phyloP scores from a whole-genome alignment of 2,113 vertebrate species.

The Myiagra hebetior region DNA sequence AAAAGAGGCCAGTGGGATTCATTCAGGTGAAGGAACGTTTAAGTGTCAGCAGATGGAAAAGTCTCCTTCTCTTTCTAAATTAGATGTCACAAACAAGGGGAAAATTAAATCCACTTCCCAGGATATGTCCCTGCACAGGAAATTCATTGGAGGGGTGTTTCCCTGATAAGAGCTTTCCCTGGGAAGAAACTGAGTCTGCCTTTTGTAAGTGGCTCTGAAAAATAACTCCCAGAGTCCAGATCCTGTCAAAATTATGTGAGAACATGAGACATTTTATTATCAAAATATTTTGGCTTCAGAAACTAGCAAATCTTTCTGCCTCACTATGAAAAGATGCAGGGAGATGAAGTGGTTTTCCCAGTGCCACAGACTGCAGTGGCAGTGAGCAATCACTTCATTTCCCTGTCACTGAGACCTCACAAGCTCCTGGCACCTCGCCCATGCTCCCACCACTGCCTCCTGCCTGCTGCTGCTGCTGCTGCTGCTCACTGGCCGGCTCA shows the following conservation, averaged over 20 bases:
- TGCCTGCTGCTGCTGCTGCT: neutral
- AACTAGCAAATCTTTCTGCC: neutral
- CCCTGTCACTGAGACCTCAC: neutral
- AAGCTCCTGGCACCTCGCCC: neutral
- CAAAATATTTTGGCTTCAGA: slow-evolving; percentile 46
- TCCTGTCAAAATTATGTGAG: slow-evolving; percentile 39
- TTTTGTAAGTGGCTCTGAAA: slow-evolving; percentile 19
- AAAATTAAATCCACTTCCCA: slow-evolving; percentile 16
- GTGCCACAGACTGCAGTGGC: neutral
- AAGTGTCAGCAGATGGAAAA: neutral
- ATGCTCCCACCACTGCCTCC: neutral
- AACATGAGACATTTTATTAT: slow-evolving; percentile 14
- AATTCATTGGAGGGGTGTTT: neutral
- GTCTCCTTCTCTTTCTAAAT: neutral
- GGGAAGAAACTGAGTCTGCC: slow-evolving; percentile 45
- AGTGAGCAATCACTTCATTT: neutral
- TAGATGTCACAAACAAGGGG: neutral
- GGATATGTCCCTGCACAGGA: slow-evolving; percentile 30
- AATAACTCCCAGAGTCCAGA: slow-evolving; percentile 12
- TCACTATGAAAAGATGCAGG: neutral
- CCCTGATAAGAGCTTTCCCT: slow-evolving; percentile 32
- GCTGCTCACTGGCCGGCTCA: neutral
- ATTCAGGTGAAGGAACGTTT: neutral
- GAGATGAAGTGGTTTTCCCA: neutral
- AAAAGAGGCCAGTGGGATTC: neutral